Percentiles rank a stretch among this genome's conserved stretches.
Evolutionary conservation across 2,888 invertebrate genomes (phyloP).

Genomic region (Euplexia lucipara): DNA sequence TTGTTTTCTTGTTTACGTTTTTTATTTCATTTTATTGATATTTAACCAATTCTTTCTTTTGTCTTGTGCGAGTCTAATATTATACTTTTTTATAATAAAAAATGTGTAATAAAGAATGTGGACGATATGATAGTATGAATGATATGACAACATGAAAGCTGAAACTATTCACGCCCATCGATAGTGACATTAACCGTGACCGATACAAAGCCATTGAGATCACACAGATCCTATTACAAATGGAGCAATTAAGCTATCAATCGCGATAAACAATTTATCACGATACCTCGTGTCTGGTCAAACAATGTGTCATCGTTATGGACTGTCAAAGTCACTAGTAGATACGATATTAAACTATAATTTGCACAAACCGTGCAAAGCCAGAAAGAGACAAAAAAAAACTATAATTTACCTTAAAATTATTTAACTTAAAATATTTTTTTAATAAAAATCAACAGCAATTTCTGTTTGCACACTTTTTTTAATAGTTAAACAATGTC

Average conservation of each 20-base stretch:
- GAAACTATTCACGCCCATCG: slow-evolving; percentile 38
- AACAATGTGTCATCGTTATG: slow-evolving; percentile 11
- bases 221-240: slow-evolving; percentile 56
- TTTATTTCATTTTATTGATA: no score
- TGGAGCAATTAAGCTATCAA: slow-evolving; percentile 58
- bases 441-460: no score
- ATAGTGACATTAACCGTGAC: slow-evolving; percentile 40
- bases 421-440: no score
- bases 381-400: no score
- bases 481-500: no score
- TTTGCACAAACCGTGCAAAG: no score
- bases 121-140: no score
- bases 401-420: neutral
- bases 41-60: no score
- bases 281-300: slow-evolving; percentile 21
- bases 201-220: slow-evolving; percentile 39
- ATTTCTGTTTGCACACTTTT: no score
- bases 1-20: no score
- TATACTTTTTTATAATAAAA: neutral
- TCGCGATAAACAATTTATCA: slow-evolving; percentile 39
- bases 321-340: neutral
- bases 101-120: neutral
- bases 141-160: slow-evolving; percentile 21
- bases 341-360: no score
- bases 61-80: no score